Evolutionary conservation across 2,888 invertebrate species (phyloP).

Genomic region (Endomychus coccineus): DNA sequence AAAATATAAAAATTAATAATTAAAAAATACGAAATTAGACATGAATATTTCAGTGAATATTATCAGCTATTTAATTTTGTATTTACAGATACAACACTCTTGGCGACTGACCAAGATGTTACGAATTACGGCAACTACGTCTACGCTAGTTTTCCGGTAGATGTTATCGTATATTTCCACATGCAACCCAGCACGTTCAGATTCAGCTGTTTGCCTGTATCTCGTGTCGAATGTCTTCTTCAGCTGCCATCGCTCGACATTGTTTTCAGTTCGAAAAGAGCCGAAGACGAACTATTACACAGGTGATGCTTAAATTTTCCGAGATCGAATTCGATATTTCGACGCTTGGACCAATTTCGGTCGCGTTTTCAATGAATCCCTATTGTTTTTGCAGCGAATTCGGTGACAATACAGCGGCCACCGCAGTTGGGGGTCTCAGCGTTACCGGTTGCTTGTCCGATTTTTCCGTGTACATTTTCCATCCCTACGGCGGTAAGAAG

Average conservation of each 20-base stretch:
- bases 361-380: background rate
- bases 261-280: slow-evolving; percentile 90
- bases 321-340: background rate
- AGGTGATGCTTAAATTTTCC: slow-evolving; percentile 25
- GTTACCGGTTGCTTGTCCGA: slow-evolving; percentile 95
- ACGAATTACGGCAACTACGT: slow-evolving; percentile 69
- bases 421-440: slow-evolving; percentile 78
- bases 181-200: slow-evolving; percentile 96
- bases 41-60: slow-evolving; percentile 1
- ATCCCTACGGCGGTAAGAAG: slow-evolving; percentile 93
- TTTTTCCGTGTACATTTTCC: slow-evolving; percentile 97
- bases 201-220: slow-evolving; percentile 92
- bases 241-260: slow-evolving; percentile 95
- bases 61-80: too few relatives aligned
- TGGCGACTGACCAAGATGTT: slow-evolving; percentile 47
- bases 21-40: background rate
- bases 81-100: slow-evolving; percentile 31
- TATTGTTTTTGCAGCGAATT: slow-evolving; percentile 46
- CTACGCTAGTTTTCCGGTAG: slow-evolving; percentile 93
- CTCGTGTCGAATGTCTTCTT: slow-evolving; percentile 90
- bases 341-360: background rate
- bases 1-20: too few relatives aligned
- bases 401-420: slow-evolving; percentile 50
- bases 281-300: slow-evolving; percentile 58
- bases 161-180: slow-evolving; percentile 96